Evolutionary conservation across 23 tunicate species (phyloP), one percentile per base, ranked within the genome.

Genomic region (Ascidia mentula): DNA sequence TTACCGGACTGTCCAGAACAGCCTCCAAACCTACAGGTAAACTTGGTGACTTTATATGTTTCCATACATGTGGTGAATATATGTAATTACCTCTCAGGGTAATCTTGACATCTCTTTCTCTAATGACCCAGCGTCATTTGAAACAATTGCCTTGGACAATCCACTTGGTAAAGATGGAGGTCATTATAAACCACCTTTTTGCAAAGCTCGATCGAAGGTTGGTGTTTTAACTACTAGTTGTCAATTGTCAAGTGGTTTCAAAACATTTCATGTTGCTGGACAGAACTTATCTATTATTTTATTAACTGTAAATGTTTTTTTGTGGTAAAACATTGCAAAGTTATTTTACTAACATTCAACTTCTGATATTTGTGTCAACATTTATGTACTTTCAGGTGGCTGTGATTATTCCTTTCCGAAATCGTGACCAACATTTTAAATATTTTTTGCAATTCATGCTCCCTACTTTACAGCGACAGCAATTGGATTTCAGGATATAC

Each of bases 371-470:
- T n/a, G n/a, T n/a, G n/a, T n/a, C n/a, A n/a, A n/a, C n/a, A n/a
- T n/a, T n/a, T n/a, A 26, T 18, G 81, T 45, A 37, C 76, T 38
- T 73, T 22, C 71, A 91, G 92, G 88, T 89, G 40, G 99, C 99
- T 30, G 79, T 96, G 15, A 80, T 96, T 69, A 90, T 96, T 76
- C 99, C 99, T 9, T 96, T 80, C 69, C 96, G 99, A 0, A 80
- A 96, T 46, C 80, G 99, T 70, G 86, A 60, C 12, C 77, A 77
- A 37, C 99, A 96, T 84, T 77, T 96, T 31, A 73, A 37, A 31
- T 96, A 91, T 74, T 96, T 96, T 46, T 40, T 96, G 60, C 82
- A 92, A 65, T 96, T 91, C 61, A 96, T 96, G 99, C 99, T 91
- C 61, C 92, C 96, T 5, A 87, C 73, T 5, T 82, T 96, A n/a